Evolutionary conservation across 2,797 vertebrate species (phyloP).

Genomic region (Ctenochaetus hawaiiensis): DNA sequence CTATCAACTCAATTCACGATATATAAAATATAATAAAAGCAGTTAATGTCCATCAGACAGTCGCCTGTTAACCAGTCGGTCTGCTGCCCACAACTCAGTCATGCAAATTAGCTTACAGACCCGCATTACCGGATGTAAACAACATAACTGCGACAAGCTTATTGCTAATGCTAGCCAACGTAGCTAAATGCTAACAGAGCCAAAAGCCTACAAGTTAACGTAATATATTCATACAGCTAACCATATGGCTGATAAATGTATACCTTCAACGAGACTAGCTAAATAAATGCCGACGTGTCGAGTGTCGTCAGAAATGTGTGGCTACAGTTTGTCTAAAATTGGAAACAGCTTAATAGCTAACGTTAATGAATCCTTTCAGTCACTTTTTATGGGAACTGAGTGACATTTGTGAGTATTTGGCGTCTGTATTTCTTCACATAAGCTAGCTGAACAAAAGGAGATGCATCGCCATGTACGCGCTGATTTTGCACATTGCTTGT

Average conservation of each 20-base stretch:
- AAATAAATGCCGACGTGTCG: conserved; percentile 44
- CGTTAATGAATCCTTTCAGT: neutral
- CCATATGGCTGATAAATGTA: conserved; percentile 52
- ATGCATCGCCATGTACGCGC: conserved; percentile 79
- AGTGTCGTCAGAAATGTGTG: conserved; percentile 10
- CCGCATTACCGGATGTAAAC: conserved; percentile 83
- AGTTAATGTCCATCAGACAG: neutral
- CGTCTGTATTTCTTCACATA: conserved; percentile 64
- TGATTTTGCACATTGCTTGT: conserved; percentile 50
- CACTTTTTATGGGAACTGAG: conserved; percentile 2
- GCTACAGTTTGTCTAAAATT: neutral
- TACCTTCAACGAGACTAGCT: conserved; percentile 47
- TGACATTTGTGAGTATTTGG: conserved; percentile 14
- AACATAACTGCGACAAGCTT: conserved; percentile 63
- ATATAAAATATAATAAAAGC: rapidly evolving
- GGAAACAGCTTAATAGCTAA: neutral
- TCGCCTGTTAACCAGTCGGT: neutral
- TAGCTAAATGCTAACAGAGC: conserved; percentile 44
- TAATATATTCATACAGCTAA: conserved; percentile 47
- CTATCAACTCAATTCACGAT: rapidly evolving
- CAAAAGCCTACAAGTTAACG: neutral
- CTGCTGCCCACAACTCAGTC: neutral
- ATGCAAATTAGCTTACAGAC: conserved; percentile 47
- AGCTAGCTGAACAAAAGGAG: conserved; percentile 84
- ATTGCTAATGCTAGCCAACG: conserved; percentile 56